Conservation (phyloP, 2,113 vertebrate species). For the Gymnobelideus leadbeateri region DNA sequence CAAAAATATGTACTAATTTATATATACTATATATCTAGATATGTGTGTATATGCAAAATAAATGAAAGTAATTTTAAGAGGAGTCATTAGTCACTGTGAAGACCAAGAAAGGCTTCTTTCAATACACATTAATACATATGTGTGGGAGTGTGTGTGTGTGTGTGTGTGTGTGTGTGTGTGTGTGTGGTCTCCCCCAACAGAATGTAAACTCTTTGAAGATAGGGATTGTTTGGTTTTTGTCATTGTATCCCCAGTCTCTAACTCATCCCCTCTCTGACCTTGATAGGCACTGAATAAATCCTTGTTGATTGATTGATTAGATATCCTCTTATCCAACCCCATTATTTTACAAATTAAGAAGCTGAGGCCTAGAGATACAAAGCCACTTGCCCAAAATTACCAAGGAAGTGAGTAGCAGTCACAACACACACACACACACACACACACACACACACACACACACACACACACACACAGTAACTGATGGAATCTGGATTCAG, state of each 20-base stretch:
- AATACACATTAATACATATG: neutral
- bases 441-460: no score
- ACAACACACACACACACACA: no score
- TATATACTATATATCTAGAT: no score
- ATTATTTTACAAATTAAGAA: conserved; percentile 21
- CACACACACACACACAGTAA: neutral
- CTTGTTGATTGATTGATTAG: neutral
- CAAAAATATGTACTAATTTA: neutral
- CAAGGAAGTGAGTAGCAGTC: neutral
- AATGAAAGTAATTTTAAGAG: neutral
- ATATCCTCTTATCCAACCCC: neutral
- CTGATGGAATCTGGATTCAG: conserved; percentile 4
- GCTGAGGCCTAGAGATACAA: conserved; percentile 27
- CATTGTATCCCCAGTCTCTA: neutral
- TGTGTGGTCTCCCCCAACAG: neutral
- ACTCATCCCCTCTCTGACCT: no score
- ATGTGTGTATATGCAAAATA: neutral
- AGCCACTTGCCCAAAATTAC: neutral
- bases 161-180: no score
- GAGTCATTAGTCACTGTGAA: neutral
- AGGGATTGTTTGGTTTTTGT: neutral
- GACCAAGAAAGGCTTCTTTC: no score
- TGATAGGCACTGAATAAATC: neutral
- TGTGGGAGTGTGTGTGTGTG: no score
- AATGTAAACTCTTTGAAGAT: neutral